A percentile compares a stretch with the other conserved stretches of the same genome.
Conservation (phyloP, 1,140 invertebrate species). For the Ephestia elutella region DNA sequence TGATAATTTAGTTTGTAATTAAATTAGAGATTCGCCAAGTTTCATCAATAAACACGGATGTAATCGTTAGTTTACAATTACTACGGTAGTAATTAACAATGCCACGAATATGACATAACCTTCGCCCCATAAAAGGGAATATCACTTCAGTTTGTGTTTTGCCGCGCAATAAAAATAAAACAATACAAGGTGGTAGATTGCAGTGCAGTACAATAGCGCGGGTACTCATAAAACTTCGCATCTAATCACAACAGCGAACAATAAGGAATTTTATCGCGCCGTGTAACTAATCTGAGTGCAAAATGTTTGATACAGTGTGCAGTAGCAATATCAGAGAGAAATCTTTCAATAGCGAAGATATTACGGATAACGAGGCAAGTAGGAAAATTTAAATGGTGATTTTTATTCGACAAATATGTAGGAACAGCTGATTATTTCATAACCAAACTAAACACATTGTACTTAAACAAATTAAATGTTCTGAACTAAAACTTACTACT, state of each 20-base stretch:
- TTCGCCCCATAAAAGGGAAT: not conserved
- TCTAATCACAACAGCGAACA: not conserved
- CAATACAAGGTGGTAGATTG: not conserved
- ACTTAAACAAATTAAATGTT: too few species aligned
- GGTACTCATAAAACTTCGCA: not conserved
- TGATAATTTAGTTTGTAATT: not conserved
- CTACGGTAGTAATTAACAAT: not conserved
- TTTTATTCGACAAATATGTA: not conserved
- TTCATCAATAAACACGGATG: not conserved
- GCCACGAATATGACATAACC: not conserved
- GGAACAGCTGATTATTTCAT: too few species aligned
- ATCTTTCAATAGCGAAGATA: not conserved
- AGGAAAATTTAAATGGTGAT: not conserved
- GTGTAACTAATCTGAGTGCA: not conserved
- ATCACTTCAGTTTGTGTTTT: not conserved
- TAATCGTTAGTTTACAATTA: not conserved
- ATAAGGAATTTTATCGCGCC: not conserved
- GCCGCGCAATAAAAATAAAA: not conserved
- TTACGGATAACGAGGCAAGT: not conserved
- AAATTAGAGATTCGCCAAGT: not conserved
- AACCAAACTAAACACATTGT: too few species aligned
- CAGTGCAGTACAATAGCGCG: not conserved
- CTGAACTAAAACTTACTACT: too few species aligned
- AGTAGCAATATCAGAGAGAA: not conserved
- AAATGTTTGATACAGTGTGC: not conserved